Conservation (phyloP, 2,113 vertebrate genomes). For the Vicugna pacos region DNA sequence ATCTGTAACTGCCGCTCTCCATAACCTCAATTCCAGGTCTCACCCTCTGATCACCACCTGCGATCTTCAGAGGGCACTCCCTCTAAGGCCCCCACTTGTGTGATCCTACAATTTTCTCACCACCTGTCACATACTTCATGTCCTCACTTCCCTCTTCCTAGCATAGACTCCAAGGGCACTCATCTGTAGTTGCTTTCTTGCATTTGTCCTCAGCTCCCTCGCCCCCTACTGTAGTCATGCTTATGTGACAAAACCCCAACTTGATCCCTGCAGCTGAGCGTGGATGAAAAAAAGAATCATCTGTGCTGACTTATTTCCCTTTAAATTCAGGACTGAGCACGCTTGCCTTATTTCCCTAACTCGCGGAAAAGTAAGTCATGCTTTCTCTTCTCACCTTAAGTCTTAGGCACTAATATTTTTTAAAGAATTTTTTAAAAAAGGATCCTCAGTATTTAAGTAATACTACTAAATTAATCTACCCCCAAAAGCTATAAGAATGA, state of each 20-base stretch:
- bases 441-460: background rate
- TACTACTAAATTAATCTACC: background rate
- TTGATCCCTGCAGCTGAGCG: background rate
- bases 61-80: background rate
- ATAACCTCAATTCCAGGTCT: background rate
- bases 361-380: background rate
- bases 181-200: too few species aligned
- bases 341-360: background rate
- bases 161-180: background rate
- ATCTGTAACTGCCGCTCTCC: background rate
- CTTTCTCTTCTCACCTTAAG: background rate
- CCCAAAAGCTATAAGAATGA: background rate
- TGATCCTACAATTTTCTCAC: background rate
- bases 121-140: background rate
- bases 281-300: background rate
- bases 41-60: background rate
- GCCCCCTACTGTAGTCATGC: background rate
- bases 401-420: background rate
- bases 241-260: background rate
- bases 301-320: background rate
- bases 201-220: background rate
- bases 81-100: background rate
- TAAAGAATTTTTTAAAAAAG: background rate
- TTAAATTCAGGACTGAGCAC: background rate
- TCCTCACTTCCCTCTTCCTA: background rate